phyloP scores from a whole-genome alignment of 1,140 invertebrate genomes.

The Drosophila varians region DNA sequence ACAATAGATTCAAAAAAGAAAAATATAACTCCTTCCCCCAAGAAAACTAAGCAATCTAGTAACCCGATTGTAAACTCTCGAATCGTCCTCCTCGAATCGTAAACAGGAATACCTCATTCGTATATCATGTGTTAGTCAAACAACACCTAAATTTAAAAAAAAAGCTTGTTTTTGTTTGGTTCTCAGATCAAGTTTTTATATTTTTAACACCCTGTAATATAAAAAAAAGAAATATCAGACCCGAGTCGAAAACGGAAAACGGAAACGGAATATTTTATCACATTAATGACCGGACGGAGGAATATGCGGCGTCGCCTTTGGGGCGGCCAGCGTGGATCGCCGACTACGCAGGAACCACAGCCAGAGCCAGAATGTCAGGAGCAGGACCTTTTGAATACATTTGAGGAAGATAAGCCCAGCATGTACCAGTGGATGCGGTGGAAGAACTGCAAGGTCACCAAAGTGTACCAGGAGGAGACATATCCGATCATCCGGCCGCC shows the following conservation, averaged over 20 bases:
- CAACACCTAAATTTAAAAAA: slow-evolving; percentile 39
- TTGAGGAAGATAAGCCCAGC: background rate
- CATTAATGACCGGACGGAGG: slow-evolving; percentile 1
- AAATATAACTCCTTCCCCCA: too few relatives aligned
- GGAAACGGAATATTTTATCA: background rate
- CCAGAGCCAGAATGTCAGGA: background rate
- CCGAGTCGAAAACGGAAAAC: slow-evolving; percentile 13
- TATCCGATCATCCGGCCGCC: slow-evolving; percentile 49
- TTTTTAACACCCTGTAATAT: background rate
- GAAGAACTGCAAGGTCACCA: slow-evolving; percentile 38
- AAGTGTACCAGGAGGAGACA: slow-evolving; percentile 11
- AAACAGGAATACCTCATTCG: background rate
- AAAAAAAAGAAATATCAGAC: slow-evolving; percentile 8
- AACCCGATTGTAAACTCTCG: background rate
- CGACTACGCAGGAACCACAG: background rate
- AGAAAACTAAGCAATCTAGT: too few relatives aligned
- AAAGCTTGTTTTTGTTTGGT: slow-evolving; percentile 19
- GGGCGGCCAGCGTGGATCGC: background rate
- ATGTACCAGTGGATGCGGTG: slow-evolving; percentile 38
- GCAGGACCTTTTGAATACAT: slow-evolving; percentile 1
- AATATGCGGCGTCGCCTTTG: background rate
- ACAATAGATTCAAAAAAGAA: too few relatives aligned
- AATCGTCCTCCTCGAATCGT: background rate
- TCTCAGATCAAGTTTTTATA: background rate
- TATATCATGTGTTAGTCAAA: background rate